Base-by-base conservation (phyloP, 2,113 vertebrate species). In the Seriola aureovittata region DNA sequence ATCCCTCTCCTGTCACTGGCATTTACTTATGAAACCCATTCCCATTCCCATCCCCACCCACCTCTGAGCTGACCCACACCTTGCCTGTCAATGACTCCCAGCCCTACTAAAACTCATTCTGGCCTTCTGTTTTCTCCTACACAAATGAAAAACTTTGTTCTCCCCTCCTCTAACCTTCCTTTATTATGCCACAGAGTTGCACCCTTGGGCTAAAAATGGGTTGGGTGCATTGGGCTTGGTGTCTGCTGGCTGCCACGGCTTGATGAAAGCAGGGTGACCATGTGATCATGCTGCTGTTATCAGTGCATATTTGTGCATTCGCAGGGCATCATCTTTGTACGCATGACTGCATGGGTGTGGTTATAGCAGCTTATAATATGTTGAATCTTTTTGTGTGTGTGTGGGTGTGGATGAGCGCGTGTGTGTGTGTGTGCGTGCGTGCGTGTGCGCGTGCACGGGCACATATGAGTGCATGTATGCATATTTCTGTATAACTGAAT, bases 1-100 rank as follows among this genome's bases (percentile, higher is more conserved):
- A 93, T 94, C 94, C 93, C 93, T 92, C 90, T 93, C 90, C 88
- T 91, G 95, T 96, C 95, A 94, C 91, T 93, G 93, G 93, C 94
- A 95, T 96, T 96, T 96, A 96, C 95, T 96, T 93, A 94, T 95
- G 93, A 95, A 92, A 88, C 89, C 87, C 91, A 90, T 88, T 79
- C 86, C 89, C 91, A 91, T 90, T 80, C 80, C 89, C 91, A 91
- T 90, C 64, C 78, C 78, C 90, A 93, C 89, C 80, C 85, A 85
- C 89, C 88, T 89, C 88, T 80, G 80, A 88, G 92, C 94, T 87
- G 69, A 89, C 85, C 88, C 88, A 92, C 89, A 91, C 89, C 91
- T 88, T 74, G 91, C 88, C 82, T 78, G 77, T 63, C 85, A 86
- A 85, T 86, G 86, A 82, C 68, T 81, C 85, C 68, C 82, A 84